A percentile compares a stretch with the other conserved stretches of the same genome.
Evolutionary conservation across 2,888 invertebrate species (phyloP).

Genomic region (Dryomyza anilis): DNA sequence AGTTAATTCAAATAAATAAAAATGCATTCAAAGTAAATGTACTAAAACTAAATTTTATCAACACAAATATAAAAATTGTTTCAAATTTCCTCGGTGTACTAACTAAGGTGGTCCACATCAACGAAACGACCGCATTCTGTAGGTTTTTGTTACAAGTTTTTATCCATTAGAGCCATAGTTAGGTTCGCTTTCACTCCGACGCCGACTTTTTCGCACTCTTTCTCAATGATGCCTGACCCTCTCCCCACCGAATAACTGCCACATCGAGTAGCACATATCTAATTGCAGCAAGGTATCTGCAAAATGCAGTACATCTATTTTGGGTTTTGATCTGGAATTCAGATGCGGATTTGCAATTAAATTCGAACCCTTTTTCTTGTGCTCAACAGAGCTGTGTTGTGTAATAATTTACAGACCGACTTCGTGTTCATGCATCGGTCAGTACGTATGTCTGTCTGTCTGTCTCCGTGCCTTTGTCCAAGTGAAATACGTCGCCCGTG

Average conservation of each 20-base stretch:
- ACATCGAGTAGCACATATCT: not conserved
- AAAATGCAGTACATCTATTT: slow-evolving; percentile 24
- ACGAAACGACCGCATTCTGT: slow-evolving; percentile 3
- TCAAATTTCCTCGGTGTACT: no score
- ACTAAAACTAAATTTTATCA: no score
- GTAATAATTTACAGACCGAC: slow-evolving; percentile 16
- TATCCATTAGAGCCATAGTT: slow-evolving; percentile 10
- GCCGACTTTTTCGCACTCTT: not conserved
- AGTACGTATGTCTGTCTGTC: slow-evolving; percentile 8
- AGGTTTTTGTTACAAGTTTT: slow-evolving; percentile 13
- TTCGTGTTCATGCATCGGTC: not conserved
- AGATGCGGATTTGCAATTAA: slow-evolving; percentile 30
- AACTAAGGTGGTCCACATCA: slow-evolving; percentile 12
- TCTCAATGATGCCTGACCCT: slow-evolving; percentile 26
- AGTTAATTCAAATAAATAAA: no score
- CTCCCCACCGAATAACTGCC: not conserved
- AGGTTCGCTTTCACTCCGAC: slow-evolving; percentile 5
- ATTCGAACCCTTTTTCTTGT: slow-evolving; percentile 31
- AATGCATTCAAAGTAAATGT: no score
- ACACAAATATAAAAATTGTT: no score
- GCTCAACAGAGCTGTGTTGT: not conserved
- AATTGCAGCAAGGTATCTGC: slow-evolving; percentile 15
- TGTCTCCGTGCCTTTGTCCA: slow-evolving; percentile 31
- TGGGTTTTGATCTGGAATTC: slow-evolving; percentile 13
- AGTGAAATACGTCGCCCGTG: slow-evolving; percentile 47